Evolutionary conservation across 2,113 vertebrate genomes (phyloP), one percentile per base, ranked within the genome.

Genomic region (Henicopernis longicauda): DNA sequence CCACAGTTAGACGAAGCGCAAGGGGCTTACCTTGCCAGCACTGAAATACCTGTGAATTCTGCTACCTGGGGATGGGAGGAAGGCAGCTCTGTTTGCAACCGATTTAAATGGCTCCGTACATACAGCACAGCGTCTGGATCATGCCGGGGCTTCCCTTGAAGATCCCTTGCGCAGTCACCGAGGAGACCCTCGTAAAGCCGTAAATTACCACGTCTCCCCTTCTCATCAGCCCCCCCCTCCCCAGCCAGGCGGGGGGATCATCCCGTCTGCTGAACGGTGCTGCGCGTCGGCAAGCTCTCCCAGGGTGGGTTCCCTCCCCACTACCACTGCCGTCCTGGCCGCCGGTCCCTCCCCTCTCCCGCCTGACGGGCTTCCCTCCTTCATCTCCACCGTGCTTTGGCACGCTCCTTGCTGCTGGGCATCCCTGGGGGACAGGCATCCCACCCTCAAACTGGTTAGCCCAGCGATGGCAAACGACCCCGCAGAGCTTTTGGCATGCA

Each of bases 401-500:
- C 20, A 9, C 6, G 15, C 52, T 72, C 76, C 40, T 47, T 8
- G 31, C 29, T 12, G 13, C 13, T n/a, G 42, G 32, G 15, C 42
- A 0, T 40, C 45, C 76, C 34, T 2, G 11, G 6, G 49, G 40
- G n/a, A 19, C 12, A 0, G n/a, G 34, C 29, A 7, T 23, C 49
- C 29, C n/a, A 6, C 66, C 72, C 19, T 29, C 54, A 16, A 7
- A 13, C 11, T 1, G 5, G 3, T 17, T 50, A 25, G 44, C 23
- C 36, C n/a, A 4, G 15, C 3, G 6, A 13, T 14, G 69, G 50
- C 25, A 5, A 19, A 14, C 5, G 11, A 9, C 26, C 38, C 54
- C 0, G 2, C 25, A 31, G 25, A n/a, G 81, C 57, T 40, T 14
- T 20, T 1, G 8, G 40, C 54, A 9, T 4, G 10, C 16, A 14